Percentiles rank a stretch among this genome's conserved stretches.
Conservation (phyloP, 2,888 invertebrate genomes). For the Mechanitis mazaeus region DNA sequence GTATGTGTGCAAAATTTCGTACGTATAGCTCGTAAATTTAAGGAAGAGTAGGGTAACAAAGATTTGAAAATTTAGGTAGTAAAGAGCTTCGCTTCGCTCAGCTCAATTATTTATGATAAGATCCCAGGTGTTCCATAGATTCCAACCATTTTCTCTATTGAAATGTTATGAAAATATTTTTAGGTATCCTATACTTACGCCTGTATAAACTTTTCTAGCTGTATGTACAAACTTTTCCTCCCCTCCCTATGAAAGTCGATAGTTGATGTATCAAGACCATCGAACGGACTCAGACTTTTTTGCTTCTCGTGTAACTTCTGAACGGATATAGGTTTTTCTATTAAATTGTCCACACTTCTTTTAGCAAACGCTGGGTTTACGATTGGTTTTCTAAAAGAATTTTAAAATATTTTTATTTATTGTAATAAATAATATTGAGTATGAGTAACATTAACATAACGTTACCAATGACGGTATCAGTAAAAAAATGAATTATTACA, state of each 20-base stretch:
- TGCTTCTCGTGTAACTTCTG: conserved; percentile 56
- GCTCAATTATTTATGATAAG: too few relatives aligned
- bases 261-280: conserved; percentile 45
- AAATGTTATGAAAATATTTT: background rate
- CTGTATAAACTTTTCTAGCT: conserved; percentile 78
- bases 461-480: background rate
- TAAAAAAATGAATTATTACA: too few relatives aligned
- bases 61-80: too few relatives aligned
- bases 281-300: conserved; percentile 41
- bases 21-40: too few relatives aligned
- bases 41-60: too few relatives aligned
- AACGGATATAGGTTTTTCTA: conserved; percentile 31
- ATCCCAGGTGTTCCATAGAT: too few relatives aligned
- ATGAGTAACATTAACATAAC: too few relatives aligned
- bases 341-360: conserved; percentile 48
- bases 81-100: too few relatives aligned
- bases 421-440: too few relatives aligned
- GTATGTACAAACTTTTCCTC: conserved; percentile 77
- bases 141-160: too few relatives aligned
- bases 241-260: conserved; percentile 78
- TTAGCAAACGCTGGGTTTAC: conserved; percentile 70
- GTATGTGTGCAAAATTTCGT: too few relatives aligned
- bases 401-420: too few relatives aligned
- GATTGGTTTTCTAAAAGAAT: conserved; percentile 48
- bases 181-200: conserved; percentile 71